Evolutionary conservation across 2,797 vertebrate genomes (phyloP).

Genomic region (Chanos chanos): DNA sequence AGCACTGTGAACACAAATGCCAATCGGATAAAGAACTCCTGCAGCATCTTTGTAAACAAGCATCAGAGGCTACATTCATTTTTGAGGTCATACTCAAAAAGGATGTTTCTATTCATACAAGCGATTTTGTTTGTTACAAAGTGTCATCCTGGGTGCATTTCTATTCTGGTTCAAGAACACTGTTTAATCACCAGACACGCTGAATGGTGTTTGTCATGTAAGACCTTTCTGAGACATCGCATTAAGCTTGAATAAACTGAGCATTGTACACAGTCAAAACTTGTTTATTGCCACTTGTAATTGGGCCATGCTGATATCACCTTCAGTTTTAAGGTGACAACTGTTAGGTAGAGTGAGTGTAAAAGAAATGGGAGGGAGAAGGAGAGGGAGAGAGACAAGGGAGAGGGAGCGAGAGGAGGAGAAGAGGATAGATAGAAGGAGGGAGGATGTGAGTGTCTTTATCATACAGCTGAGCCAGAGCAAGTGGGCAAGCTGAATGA

Average conservation of each 20-base stretch:
- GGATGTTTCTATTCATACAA: too few relatives aligned
- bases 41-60: constrained; percentile 13
- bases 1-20: constrained; percentile 4
- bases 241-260: too few relatives aligned
- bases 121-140: too few relatives aligned
- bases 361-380: constrained; percentile 6
- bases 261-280: not conserved
- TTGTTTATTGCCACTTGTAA: constrained; percentile 28
- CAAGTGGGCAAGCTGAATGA: constrained; percentile 81
- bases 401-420: constrained; percentile 33
- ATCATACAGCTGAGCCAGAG: constrained; percentile 82
- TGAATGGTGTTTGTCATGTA: too few relatives aligned
- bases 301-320: constrained; percentile 28
- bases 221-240: too few relatives aligned
- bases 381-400: constrained; percentile 12
- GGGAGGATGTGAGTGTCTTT: constrained; percentile 76
- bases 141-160: too few relatives aligned
- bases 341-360: constrained; percentile 8
- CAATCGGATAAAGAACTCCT: constrained; percentile 1
- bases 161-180: too few relatives aligned
- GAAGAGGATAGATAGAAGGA: constrained; percentile 33
- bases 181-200: too few relatives aligned
- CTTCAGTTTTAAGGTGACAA: constrained; percentile 18
- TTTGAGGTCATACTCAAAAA: constrained; percentile 1
- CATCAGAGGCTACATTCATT: constrained; percentile 19